phyloP scores from a whole-genome alignment of 2,888 invertebrate genomes.

The Laspeyria flexula region DNA sequence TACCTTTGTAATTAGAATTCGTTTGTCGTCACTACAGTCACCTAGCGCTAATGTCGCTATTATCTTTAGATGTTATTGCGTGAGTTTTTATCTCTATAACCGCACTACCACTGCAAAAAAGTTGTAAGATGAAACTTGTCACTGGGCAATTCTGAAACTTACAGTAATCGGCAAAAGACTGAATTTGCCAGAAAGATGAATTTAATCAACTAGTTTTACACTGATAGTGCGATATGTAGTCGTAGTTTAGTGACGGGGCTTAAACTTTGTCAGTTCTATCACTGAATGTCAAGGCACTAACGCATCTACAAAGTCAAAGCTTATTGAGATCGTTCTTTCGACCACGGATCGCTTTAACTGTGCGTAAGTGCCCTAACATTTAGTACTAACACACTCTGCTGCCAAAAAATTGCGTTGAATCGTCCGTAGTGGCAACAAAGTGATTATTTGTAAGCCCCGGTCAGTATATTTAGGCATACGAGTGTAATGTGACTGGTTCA shows the following conservation, averaged over 20 bases:
- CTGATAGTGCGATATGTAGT: too few species aligned
- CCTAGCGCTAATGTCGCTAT: conserved; percentile 5
- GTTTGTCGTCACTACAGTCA: conserved; percentile 10
- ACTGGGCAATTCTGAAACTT: too few species aligned
- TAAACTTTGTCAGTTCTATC: not conserved
- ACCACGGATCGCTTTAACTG: not conserved
- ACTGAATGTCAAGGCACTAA: too few species aligned
- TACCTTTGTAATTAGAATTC: conserved; percentile 5
- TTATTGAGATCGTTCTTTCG: not conserved
- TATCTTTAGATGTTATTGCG: conserved; percentile 1
- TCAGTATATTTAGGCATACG: conserved; percentile 69
- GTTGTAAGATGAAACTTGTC: too few species aligned
- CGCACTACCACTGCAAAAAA: too few species aligned
- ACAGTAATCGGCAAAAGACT: too few species aligned
- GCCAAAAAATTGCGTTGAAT: not conserved
- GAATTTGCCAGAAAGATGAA: too few species aligned
- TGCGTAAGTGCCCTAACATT: not conserved
- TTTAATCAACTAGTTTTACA: too few species aligned
- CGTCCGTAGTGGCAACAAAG: not conserved
- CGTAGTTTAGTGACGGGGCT: not conserved
- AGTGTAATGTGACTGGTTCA: conserved; percentile 84
- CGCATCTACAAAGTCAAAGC: too few species aligned
- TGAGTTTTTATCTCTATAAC: not conserved
- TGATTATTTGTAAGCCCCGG: not conserved
- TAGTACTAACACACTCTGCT: not conserved